Evolutionary conservation across 1,140 invertebrate genomes (phyloP).

Genomic region (Microplitis mediator): DNA sequence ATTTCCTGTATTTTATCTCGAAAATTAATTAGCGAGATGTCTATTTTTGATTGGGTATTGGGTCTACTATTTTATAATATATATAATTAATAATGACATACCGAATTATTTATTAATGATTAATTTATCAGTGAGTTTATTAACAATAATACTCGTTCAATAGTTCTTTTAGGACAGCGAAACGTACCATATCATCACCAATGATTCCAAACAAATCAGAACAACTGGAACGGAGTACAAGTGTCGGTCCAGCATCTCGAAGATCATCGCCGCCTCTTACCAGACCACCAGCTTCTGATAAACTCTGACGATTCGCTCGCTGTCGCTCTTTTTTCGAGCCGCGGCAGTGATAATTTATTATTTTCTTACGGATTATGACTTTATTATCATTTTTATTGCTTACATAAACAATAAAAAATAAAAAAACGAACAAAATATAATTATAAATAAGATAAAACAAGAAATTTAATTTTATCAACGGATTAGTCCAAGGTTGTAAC

Average conservation of each 20-base stretch:
- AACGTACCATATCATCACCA: constrained; percentile 54
- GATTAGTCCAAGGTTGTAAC: too few relatives aligned
- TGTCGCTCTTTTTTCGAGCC: constrained; percentile 59
- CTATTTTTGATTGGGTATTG: too few relatives aligned
- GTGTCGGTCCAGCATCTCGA: constrained; percentile 44
- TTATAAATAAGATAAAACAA: neutral
- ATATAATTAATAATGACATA: too few relatives aligned
- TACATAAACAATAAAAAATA: too few relatives aligned
- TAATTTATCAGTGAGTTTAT: neutral
- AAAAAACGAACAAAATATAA: neutral
- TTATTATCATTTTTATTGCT: neutral
- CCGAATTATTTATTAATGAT: neutral
- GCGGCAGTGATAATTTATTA: constrained; percentile 39
- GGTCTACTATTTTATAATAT: too few relatives aligned
- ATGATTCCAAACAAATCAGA: constrained; percentile 38
- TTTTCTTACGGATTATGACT: neutral
- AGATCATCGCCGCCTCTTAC: constrained; percentile 34
- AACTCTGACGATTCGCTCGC: constrained; percentile 59
- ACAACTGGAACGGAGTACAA: constrained; percentile 54
- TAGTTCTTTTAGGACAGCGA: constrained; percentile 58
- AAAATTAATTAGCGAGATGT: too few relatives aligned
- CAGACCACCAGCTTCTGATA: constrained; percentile 48
- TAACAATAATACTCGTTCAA: neutral
- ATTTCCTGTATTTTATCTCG: too few relatives aligned
- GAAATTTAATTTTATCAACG: neutral